Conservation (phyloP, 2,797 vertebrate genomes). For the Adelosebastes latens region DNA sequence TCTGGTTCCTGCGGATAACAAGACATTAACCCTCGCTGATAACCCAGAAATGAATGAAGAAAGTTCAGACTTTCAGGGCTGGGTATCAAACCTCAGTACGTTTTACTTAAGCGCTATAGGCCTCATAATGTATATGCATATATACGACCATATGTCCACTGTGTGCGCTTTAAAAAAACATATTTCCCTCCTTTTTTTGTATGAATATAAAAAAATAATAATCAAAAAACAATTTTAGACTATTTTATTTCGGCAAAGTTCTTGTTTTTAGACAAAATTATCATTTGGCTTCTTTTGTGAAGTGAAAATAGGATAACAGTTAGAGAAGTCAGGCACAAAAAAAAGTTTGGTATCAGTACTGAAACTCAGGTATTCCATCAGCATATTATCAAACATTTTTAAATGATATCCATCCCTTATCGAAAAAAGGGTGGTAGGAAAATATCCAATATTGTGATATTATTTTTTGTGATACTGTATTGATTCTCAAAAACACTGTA, state of each 20-base stretch:
- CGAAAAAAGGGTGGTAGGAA: too few relatives aligned
- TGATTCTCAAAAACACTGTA: too few relatives aligned
- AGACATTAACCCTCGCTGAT: background rate
- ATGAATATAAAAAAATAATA: background rate
- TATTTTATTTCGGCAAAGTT: background rate
- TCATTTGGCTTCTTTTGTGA: background rate
- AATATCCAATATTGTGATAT: too few relatives aligned
- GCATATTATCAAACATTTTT: background rate
- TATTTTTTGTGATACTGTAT: too few relatives aligned
- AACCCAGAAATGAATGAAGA: conserved; percentile 1
- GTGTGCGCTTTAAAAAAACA: background rate
- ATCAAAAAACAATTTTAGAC: background rate
- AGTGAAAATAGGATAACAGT: background rate
- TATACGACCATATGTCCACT: background rate
- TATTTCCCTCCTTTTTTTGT: too few relatives aligned
- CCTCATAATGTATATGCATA: background rate
- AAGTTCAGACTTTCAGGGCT: background rate
- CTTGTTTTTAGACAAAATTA: background rate
- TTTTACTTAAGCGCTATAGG: background rate
- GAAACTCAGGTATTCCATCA: background rate
- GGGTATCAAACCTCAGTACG: background rate
- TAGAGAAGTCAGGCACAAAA: background rate
- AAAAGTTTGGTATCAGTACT: background rate
- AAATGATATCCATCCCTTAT: background rate
- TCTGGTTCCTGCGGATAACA: conserved; percentile 30